A percentile compares a stretch with the other conserved stretches of the same genome.
Evolutionary conservation across 2,113 vertebrate genomes (phyloP).

Genomic region (Poeciliopsis occidentalis): DNA sequence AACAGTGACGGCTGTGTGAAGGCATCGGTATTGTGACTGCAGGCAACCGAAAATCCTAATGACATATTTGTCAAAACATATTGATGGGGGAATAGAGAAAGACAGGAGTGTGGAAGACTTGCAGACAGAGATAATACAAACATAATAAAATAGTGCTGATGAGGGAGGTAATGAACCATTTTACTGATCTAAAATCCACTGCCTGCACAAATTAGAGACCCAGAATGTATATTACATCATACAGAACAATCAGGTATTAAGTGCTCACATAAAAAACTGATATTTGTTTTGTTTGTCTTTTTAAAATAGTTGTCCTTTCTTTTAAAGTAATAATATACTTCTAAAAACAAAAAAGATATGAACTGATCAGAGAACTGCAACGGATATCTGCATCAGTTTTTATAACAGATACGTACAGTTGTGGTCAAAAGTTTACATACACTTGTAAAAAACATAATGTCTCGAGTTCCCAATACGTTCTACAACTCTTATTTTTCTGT

Average conservation of each 20-base stretch:
- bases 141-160: conserved; percentile 26
- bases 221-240: conserved; percentile 2
- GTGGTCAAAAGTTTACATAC: no score
- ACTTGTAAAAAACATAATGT: no score
- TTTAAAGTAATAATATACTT: no score
- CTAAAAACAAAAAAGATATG: no score
- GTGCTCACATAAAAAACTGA: not conserved
- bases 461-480: no score
- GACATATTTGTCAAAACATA: conserved; percentile 12
- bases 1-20: not conserved
- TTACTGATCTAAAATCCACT: conserved; percentile 15
- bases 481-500: no score
- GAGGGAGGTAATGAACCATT: conserved; percentile 44
- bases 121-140: conserved; percentile 28
- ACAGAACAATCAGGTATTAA: conserved; percentile 24
- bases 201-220: conserved; percentile 20
- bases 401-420: not conserved
- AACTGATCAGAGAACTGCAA: not conserved
- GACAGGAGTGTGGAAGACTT: conserved; percentile 5
- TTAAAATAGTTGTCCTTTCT: not conserved
- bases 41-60: conserved; percentile 13
- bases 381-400: not conserved
- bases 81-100: conserved; percentile 19
- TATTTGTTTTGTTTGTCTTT: not conserved
- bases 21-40: conserved; percentile 23